Conservation (phyloP, 2,797 vertebrate species). For the Sylvia borin region DNA sequence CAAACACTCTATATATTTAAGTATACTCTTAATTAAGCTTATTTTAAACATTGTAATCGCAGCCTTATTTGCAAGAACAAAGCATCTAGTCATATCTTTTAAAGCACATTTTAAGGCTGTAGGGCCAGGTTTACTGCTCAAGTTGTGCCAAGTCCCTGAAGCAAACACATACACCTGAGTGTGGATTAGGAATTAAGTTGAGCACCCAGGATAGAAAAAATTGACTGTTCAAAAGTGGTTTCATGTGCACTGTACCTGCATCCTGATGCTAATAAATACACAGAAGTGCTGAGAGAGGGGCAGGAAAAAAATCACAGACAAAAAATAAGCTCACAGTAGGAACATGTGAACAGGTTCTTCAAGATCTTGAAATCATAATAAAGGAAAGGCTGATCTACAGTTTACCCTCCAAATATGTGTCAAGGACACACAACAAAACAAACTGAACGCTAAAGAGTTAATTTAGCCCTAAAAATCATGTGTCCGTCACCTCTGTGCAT, state of each 20-base stretch:
- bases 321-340: accelerated
- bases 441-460: not conserved
- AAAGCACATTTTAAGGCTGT: not conserved
- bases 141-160: not conserved
- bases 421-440: not conserved
- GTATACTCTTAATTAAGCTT: not conserved
- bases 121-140: not conserved
- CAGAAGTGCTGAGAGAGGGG: not conserved
- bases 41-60: not conserved
- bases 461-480: not conserved
- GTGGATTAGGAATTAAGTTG: not conserved
- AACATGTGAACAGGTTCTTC: not conserved
- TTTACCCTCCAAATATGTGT: not conserved
- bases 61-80: not conserved
- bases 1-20: not conserved
- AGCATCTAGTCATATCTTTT: not conserved
- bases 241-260: not conserved
- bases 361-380: not conserved
- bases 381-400: not conserved
- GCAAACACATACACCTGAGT: accelerated
- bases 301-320: not conserved
- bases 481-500: not conserved
- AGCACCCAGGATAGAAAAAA: not conserved
- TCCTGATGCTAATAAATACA: not conserved
- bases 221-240: not conserved